These are phyloP conservation scores for Benitochromis conjunctus DNA, from an alignment of 2,113 vertebrate genomes.

Conservation along the genomic window DNA sequence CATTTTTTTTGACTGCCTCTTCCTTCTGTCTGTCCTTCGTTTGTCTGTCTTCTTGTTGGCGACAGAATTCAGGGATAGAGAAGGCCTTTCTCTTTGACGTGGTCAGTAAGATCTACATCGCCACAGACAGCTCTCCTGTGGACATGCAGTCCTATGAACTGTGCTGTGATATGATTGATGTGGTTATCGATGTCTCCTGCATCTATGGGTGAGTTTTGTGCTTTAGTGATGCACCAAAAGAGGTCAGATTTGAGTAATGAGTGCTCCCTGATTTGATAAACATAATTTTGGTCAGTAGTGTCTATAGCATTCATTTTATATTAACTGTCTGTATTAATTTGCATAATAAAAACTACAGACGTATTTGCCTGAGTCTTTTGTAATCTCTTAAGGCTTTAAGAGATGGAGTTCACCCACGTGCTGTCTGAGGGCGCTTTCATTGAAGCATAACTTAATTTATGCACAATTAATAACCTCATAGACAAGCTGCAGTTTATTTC, in stretches of 20 bases:
- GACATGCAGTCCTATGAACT: slow-evolving; percentile 99
- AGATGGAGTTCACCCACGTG: neutral
- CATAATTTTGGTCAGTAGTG: neutral
- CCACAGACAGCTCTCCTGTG: slow-evolving; percentile 98
- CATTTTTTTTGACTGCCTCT: neutral
- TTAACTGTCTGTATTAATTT: neutral
- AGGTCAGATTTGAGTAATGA: neutral
- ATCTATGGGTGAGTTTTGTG: slow-evolving; percentile 91
- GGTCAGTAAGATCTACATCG: slow-evolving; percentile 99
- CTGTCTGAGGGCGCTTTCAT: neutral
- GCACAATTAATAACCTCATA: slow-evolving; percentile 10
- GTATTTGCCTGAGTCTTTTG: neutral
- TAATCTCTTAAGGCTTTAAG: neutral
- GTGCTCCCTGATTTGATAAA: neutral
- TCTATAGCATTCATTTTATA: neutral
- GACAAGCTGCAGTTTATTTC: neutral
- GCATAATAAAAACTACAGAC: neutral
- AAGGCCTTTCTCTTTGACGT: slow-evolving; percentile 99
- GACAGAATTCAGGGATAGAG: slow-evolving; percentile 98
- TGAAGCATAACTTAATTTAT: neutral
- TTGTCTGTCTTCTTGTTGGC: neutral
- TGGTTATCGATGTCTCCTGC: slow-evolving; percentile 98
- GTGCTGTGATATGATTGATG: slow-evolving; percentile 99
- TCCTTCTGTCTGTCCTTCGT: neutral
- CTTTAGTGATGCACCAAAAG: neutral